Evolutionary conservation across 2,113 vertebrate species (phyloP).

Genomic region (Myrmecobius fasciatus): DNA sequence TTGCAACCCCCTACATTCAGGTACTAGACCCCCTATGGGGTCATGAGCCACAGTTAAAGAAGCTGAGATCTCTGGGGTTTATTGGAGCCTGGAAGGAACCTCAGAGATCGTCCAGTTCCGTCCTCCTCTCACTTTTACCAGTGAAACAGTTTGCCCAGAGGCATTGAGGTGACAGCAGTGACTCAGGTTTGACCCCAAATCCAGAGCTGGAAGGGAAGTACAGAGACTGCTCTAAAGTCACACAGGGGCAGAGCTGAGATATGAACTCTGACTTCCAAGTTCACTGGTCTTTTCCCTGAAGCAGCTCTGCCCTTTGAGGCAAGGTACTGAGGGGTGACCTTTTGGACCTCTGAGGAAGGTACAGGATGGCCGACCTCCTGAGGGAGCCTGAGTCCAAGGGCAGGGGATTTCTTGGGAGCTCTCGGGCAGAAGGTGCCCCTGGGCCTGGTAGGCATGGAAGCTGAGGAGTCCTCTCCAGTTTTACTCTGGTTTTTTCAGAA

Average conservation of each 20-base stretch:
- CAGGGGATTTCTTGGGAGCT: not conserved
- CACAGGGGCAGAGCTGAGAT: not conserved
- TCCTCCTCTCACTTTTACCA: not conserved
- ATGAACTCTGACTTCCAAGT: not conserved
- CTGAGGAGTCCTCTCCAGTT: not conserved
- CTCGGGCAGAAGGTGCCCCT: not conserved
- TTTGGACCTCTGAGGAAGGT: not conserved
- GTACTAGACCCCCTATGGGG: no score
- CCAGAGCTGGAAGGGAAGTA: not conserved
- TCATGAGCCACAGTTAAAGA: no score
- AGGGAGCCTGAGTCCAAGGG: not conserved
- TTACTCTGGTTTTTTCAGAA: conserved; percentile 73
- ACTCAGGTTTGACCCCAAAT: not conserved
- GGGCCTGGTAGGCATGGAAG: not conserved
- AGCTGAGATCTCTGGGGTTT: not conserved
- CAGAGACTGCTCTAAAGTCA: not conserved
- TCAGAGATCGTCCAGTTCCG: not conserved
- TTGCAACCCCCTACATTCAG: no score
- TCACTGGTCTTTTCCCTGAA: not conserved
- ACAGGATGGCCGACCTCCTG: not conserved
- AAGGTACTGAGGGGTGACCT: not conserved
- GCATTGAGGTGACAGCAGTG: not conserved
- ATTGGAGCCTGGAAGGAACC: not conserved
- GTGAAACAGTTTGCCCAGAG: not conserved
- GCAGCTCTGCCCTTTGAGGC: not conserved